Evolutionary conservation across 1,140 invertebrate species (phyloP).

Genomic region (Drosophila novamexicana): DNA sequence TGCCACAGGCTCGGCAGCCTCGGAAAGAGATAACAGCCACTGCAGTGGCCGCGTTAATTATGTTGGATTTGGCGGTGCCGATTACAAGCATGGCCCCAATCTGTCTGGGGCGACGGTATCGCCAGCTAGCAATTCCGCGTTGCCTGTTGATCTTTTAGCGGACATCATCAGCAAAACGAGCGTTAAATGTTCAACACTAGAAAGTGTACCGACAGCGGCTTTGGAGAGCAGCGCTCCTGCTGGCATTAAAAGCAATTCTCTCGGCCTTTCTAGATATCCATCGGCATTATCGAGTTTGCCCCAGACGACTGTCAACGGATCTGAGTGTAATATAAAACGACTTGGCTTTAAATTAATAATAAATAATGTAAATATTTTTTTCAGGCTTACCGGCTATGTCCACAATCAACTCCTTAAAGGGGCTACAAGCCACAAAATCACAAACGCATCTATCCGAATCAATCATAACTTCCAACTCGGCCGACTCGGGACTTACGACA

Average conservation of each 20-base stretch:
- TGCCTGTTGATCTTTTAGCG: slow-evolving; percentile 43
- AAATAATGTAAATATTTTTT: slow-evolving; percentile 5
- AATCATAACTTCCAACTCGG: slow-evolving; percentile 23
- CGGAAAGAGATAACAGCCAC: slow-evolving; percentile 59
- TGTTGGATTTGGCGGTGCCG: slow-evolving; percentile 12
- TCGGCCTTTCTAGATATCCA: slow-evolving; percentile 26
- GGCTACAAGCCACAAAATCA: slow-evolving; percentile 39
- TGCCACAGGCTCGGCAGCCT: slow-evolving; percentile 26
- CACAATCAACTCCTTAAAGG: slow-evolving; percentile 24
- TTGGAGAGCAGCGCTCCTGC: background rate
- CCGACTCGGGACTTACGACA: slow-evolving; percentile 5
- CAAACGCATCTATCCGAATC: slow-evolving; percentile 46
- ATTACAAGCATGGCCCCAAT: background rate
- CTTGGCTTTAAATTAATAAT: background rate
- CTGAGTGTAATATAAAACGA: slow-evolving; percentile 42
- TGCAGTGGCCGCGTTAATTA: slow-evolving; percentile 43
- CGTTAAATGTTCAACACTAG: slow-evolving; percentile 18
- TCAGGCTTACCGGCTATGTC: slow-evolving; percentile 30
- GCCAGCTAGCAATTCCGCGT: slow-evolving; percentile 2
- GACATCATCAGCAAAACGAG: slow-evolving; percentile 55
- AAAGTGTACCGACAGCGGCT: background rate
- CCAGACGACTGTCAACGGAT: slow-evolving; percentile 47
- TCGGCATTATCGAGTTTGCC: slow-evolving; percentile 50
- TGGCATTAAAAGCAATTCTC: background rate
- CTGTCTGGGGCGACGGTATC: slow-evolving; percentile 17